Percentiles rank a stretch among this genome's conserved stretches.
Conservation (phyloP, 2,888 invertebrate genomes). For the Hoplodrina blanda region DNA sequence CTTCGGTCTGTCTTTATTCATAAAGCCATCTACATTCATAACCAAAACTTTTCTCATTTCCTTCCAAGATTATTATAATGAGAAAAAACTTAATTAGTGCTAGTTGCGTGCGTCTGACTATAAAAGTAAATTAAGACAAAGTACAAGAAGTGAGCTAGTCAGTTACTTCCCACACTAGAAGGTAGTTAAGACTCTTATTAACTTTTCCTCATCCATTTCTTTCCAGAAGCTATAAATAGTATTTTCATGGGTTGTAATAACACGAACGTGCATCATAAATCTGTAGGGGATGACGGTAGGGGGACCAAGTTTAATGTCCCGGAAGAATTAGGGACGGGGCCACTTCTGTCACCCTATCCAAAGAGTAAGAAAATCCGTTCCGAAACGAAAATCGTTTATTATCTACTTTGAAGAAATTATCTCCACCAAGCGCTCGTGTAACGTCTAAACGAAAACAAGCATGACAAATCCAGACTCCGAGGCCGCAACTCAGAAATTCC, state of each 20-base stretch:
- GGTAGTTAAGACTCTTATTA: constrained; percentile 16
- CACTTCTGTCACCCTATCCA: constrained; percentile 46
- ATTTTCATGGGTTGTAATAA: constrained; percentile 55
- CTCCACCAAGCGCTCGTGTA: no score
- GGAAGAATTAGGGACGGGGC: constrained; percentile 66
- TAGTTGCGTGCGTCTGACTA: background rate
- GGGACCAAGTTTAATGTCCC: constrained; percentile 66
- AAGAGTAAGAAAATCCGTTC: constrained; percentile 1
- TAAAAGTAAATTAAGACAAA: background rate
- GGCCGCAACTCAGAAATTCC: no score
- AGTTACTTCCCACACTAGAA: background rate
- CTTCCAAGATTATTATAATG: background rate
- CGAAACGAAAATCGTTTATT: background rate
- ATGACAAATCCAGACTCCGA: no score
- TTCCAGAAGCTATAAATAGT: constrained; percentile 43
- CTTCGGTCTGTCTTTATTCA: background rate
- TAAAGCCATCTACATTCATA: no score
- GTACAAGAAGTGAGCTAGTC: background rate
- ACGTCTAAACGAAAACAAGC: no score
- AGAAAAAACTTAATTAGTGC: no score
- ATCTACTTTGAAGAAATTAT: background rate
- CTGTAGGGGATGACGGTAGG: constrained; percentile 42
- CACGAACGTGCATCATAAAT: constrained; percentile 56
- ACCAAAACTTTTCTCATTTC: background rate
- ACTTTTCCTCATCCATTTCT: constrained; percentile 28